Evolutionary conservation across 2,797 vertebrate species (phyloP).

Genomic region (Sarcophilus harrisii): DNA sequence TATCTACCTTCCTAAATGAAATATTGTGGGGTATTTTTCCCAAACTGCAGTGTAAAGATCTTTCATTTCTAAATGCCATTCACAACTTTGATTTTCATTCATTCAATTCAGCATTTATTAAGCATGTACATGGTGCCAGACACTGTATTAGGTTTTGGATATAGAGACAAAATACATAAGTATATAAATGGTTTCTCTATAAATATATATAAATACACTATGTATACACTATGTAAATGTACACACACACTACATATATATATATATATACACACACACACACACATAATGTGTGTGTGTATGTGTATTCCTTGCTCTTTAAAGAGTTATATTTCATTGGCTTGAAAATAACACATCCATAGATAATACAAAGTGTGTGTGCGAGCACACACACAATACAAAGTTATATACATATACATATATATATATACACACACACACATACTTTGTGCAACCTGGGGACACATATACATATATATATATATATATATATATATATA

Average conservation of each 20-base stretch:
- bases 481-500: too few species aligned
- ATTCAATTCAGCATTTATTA: neutral
- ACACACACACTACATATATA: too few species aligned
- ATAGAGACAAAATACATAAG: neutral
- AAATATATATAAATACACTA: too few species aligned
- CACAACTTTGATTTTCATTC: constrained; percentile 25
- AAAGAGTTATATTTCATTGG: neutral
- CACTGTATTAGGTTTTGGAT: neutral
- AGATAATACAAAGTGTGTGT: neutral
- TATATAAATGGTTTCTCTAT: too few species aligned
- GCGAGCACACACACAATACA: neutral
- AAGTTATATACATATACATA: neutral
- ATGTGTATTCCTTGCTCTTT: neutral
- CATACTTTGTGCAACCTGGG: neutral
- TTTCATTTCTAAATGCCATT: constrained; percentile 20
- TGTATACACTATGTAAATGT: too few species aligned
- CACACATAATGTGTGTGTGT: too few species aligned
- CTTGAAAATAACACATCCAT: neutral
- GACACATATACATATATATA: neutral
- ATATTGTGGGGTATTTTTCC: neutral
- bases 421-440: neutral
- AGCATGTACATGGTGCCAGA: neutral
- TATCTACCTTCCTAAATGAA: neutral
- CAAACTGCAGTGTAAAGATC: neutral
- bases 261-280: too few species aligned